These are phyloP conservation scores for Meganola albula DNA, from an alignment of 2,888 invertebrate species.

Conservation along the genomic window DNA sequence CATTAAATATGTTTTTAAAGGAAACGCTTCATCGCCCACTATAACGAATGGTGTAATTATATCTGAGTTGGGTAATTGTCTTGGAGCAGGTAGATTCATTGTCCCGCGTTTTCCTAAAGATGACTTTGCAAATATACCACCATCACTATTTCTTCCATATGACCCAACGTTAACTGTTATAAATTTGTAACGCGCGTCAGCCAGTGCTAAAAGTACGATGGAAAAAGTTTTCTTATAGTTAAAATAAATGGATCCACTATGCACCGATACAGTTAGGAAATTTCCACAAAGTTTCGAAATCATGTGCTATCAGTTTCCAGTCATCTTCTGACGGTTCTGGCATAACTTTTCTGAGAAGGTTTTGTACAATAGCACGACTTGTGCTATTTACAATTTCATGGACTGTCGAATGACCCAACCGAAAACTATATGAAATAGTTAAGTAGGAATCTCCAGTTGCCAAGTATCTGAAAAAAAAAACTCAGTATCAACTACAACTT, in stretches of 20 bases:
- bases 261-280: conserved; percentile 17
- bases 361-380: conserved; percentile 26
- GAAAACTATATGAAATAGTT: conserved; percentile 29
- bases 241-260: conserved; percentile 19
- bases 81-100: not conserved
- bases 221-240: conserved; percentile 24
- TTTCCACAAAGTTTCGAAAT: conserved; percentile 13
- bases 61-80: not conserved
- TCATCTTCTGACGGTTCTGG: conserved; percentile 17
- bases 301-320: conserved; percentile 18
- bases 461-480: conserved; percentile 23
- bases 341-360: conserved; percentile 32
- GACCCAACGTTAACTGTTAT: conserved; percentile 21
- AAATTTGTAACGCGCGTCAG: conserved; percentile 24
- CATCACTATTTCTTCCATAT: conserved; percentile 26
- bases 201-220: conserved; percentile 23
- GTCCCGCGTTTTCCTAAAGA: not conserved
- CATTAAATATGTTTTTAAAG: not conserved
- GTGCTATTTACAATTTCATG: not conserved
- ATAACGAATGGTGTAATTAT: not conserved
- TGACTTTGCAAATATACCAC: conserved; percentile 19
- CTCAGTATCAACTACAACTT: not conserved
- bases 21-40: not conserved
- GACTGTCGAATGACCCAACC: conserved; percentile 29
- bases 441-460: conserved; percentile 25